Conservation (phyloP, 2,113 vertebrate genomes). For the Leucoraja erinaceus region DNA sequence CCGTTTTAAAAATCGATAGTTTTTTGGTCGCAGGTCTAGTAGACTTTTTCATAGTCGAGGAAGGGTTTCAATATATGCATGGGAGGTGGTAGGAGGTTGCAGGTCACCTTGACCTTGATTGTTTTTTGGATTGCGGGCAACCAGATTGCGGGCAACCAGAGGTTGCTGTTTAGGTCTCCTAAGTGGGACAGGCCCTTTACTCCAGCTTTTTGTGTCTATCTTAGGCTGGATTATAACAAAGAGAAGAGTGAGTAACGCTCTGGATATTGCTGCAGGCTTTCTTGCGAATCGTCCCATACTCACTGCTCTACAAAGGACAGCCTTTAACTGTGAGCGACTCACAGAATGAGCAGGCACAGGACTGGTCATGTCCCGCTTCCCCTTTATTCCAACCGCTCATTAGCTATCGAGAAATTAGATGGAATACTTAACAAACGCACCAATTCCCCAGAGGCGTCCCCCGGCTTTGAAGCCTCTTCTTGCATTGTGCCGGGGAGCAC, state of each 20-base stretch:
- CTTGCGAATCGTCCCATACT: background rate
- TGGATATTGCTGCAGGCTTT: background rate
- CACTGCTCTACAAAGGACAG: background rate
- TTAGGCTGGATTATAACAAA: background rate
- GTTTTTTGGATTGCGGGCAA: too few species aligned
- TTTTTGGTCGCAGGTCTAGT: too few species aligned
- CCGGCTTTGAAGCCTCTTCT: constrained; percentile 66
- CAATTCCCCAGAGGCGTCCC: constrained; percentile 50
- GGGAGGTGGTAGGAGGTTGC: too few species aligned
- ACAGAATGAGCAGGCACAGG: background rate
- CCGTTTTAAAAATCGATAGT: too few species aligned
- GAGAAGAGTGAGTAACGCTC: background rate
- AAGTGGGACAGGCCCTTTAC: too few species aligned
- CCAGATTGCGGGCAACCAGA: too few species aligned
- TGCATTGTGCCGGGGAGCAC: constrained; percentile 95
- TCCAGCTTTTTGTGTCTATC: too few species aligned
- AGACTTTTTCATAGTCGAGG: too few species aligned
- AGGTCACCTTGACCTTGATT: too few species aligned
- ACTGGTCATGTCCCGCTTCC: too few species aligned
- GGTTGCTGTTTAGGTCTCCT: too few species aligned
- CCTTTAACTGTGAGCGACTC: background rate
- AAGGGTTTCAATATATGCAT: too few species aligned
- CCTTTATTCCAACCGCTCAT: constrained; percentile 66
- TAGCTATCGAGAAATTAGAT: constrained; percentile 67
- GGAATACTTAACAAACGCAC: constrained; percentile 59